Evolutionary conservation across 2,113 vertebrate genomes (phyloP).

Genomic region (Carassius carassius): DNA sequence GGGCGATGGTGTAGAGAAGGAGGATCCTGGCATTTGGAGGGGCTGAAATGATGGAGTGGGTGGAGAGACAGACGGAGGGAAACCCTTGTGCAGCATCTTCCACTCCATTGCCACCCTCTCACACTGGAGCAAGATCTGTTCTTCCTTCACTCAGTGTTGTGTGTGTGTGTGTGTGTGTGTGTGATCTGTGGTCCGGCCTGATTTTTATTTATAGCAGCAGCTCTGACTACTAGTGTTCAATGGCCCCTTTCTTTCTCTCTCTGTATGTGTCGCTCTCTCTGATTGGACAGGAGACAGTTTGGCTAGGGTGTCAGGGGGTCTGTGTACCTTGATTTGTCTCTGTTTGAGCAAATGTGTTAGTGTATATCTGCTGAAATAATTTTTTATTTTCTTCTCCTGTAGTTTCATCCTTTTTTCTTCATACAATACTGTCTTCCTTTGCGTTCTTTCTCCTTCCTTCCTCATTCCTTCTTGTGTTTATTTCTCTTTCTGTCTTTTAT

Average conservation of each 20-base stretch:
- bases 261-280: neutral
- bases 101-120: constrained; percentile 25
- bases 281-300: constrained; percentile 21
- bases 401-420: too few relatives aligned
- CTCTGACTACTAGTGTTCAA: neutral
- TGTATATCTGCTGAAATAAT: neutral
- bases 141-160: constrained; percentile 1
- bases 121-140: constrained; percentile 43
- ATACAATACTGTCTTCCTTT: too few relatives aligned
- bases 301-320: constrained; percentile 6
- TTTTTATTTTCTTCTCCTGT: too few relatives aligned
- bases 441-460: too few relatives aligned
- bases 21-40: constrained; percentile 38
- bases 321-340: neutral
- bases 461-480: too few relatives aligned
- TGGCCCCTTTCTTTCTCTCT: neutral
- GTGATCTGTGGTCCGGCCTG: neutral
- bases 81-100: constrained; percentile 39
- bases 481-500: too few relatives aligned
- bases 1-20: constrained; percentile 54
- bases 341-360: neutral
- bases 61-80: constrained; percentile 38
- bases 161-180: neutral
- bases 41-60: constrained; percentile 40
- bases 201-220: constrained; percentile 39